Conservation (phyloP, 2,888 invertebrate genomes). For the Ferrisia virgata region DNA sequence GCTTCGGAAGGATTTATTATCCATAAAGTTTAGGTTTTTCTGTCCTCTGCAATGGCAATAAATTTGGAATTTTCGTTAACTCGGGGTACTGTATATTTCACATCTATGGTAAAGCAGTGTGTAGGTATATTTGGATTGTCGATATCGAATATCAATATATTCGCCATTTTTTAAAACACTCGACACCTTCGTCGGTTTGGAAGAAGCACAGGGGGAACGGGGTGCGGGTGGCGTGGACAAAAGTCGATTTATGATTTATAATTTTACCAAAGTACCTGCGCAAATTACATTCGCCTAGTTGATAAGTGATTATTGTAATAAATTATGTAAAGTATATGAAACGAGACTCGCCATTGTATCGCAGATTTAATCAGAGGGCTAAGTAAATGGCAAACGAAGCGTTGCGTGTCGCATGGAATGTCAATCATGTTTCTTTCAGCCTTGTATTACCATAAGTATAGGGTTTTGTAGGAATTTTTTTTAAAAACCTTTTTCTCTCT, state of each 20-base stretch:
- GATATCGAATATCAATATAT: constrained; percentile 6
- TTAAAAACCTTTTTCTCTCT: not conserved
- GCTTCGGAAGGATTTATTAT: constrained; percentile 26
- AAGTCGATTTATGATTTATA: not conserved
- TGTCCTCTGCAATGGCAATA: constrained; percentile 19
- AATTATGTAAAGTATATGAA: not conserved
- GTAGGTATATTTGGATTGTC: not conserved
- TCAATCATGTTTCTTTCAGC: constrained; percentile 1
- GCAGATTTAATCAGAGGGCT: not conserved
- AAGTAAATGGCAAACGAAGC: not conserved
- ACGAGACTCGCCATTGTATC: not conserved
- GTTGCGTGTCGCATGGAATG: constrained; percentile 23
- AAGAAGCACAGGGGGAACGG: too few relatives aligned
- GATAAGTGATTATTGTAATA: constrained; percentile 20
- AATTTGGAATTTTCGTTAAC: constrained; percentile 21
- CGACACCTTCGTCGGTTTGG: not conserved
- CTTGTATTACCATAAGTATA: not conserved
- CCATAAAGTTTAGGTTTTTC: constrained; percentile 26
- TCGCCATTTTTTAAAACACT: not conserved
- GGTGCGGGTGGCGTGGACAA: too few relatives aligned
- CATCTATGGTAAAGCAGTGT: too few relatives aligned
- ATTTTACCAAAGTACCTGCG: not conserved
- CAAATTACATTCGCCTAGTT: not conserved
- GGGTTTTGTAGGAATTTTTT: not conserved
- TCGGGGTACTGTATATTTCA: not conserved